Conservation (phyloP, 2,797 vertebrate species). For the Choloepus didactylus region DNA sequence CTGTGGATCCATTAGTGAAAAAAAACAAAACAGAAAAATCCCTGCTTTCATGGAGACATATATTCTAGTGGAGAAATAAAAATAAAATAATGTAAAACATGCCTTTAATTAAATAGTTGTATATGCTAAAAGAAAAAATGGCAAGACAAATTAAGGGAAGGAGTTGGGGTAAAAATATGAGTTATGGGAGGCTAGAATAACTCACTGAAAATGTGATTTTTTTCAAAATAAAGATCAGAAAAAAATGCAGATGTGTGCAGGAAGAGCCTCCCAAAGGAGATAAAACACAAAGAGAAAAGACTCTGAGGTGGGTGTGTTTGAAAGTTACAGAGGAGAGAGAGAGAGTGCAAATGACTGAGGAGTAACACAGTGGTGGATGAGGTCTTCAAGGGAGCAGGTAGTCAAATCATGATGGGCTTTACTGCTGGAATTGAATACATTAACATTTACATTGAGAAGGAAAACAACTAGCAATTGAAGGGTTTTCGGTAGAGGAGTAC, state of each 20-base stretch:
- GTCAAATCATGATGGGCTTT: not conserved
- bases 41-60: not conserved
- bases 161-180: not conserved
- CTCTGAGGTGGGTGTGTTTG: not conserved
- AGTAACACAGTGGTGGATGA: not conserved
- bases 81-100: not conserved
- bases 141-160: not conserved
- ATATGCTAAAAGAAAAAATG: not conserved
- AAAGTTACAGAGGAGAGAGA: not conserved
- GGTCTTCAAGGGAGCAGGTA: not conserved
- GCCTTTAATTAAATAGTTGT: not conserved
- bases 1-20: not conserved
- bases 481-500: not conserved
- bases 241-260: not conserved
- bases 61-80: not conserved
- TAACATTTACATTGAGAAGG: not conserved
- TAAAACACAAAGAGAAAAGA: not conserved
- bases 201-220: not conserved
- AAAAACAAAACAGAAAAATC: not conserved
- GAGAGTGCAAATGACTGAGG: not conserved
- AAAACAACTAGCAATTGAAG: not conserved
- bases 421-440: not conserved
- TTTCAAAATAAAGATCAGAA: not conserved
- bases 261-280: not conserved
- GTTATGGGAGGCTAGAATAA: not conserved